Percentiles rank a stretch among this genome's conserved stretches.
Conservation (phyloP, 2,797 vertebrate genomes). For the Mareca penelope region DNA sequence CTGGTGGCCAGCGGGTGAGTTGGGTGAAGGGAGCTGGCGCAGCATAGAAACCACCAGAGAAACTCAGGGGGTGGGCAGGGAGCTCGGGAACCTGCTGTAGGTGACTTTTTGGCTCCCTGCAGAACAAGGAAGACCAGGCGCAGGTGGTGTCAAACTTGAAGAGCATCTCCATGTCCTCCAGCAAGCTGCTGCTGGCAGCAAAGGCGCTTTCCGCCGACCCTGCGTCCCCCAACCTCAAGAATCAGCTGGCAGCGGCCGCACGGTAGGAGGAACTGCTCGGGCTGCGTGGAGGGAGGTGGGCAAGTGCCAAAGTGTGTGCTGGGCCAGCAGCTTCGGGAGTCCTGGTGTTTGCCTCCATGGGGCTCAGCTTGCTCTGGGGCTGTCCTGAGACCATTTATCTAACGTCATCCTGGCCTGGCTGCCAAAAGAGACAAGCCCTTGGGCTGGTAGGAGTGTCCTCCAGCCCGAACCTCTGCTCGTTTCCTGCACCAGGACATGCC, state of each 20-base stretch:
- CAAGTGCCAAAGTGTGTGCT: not conserved
- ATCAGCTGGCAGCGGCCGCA: constrained; percentile 93
- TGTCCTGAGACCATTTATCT: not conserved
- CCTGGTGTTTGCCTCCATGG: not conserved
- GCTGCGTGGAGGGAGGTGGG: not conserved
- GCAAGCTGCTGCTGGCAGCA: constrained; percentile 92
- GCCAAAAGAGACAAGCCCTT: not conserved
- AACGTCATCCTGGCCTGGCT: not conserved
- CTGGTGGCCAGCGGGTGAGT: fast-evolving
- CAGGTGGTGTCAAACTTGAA: constrained; percentile 97
- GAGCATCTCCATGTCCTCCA: constrained; percentile 98
- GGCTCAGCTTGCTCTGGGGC: not conserved
- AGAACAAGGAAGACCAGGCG: constrained; percentile 93
- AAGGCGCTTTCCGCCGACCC: constrained; percentile 95
- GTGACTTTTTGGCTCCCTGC: not conserved
- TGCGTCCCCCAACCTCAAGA: constrained; percentile 93
- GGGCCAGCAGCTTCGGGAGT: not conserved
- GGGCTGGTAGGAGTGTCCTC: too few species aligned
- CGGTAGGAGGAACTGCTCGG: constrained; percentile 76
- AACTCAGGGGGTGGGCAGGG: not conserved
- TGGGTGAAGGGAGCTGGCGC: not conserved
- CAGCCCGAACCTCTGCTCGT: not conserved
- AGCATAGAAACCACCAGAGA: not conserved
- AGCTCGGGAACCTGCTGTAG: not conserved
- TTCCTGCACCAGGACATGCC: not conserved